Conservation (phyloP, 2,888 invertebrate genomes). For the Amiota mariae region DNA sequence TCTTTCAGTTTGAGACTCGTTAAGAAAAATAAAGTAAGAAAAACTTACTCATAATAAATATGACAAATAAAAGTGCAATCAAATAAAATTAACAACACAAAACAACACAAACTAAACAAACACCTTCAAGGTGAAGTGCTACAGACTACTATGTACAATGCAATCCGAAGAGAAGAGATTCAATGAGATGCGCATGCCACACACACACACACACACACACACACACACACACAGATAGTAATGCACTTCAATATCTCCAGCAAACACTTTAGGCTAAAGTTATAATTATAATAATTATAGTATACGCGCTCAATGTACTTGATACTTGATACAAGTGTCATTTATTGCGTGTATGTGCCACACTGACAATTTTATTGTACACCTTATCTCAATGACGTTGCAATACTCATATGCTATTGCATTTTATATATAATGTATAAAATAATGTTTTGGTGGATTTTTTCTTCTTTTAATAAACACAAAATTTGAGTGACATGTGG, state of each 20-base stretch:
- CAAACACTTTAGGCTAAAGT: background rate
- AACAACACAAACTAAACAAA: constrained; percentile 23
- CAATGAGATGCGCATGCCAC: background rate
- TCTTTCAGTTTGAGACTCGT: background rate
- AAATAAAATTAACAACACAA: constrained; percentile 47
- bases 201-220: background rate
- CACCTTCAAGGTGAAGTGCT: constrained; percentile 58
- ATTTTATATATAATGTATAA: too few relatives aligned
- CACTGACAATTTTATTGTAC: constrained; percentile 37
- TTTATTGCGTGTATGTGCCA: constrained; percentile 45
- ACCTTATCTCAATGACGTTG: background rate
- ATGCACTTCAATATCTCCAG: background rate
- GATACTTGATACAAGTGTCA: constrained; percentile 47
- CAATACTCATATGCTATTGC: background rate
- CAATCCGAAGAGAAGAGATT: background rate
- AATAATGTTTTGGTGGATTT: constrained; percentile 38
- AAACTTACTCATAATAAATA: constrained; percentile 37
- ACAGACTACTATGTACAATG: constrained; percentile 18
- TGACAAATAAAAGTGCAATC: constrained; percentile 46
- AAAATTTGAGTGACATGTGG: background rate
- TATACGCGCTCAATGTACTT: background rate
- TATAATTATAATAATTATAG: constrained; percentile 29
- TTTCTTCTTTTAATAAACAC: constrained; percentile 28
- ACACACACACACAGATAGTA: too few relatives aligned
- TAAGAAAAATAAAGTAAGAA: background rate